Percentiles rank a stretch among this genome's conserved stretches.
These are phyloP conservation scores for Gymnogyps californianus DNA, from an alignment of 2,113 vertebrate genomes.

Conservation along the genomic window DNA sequence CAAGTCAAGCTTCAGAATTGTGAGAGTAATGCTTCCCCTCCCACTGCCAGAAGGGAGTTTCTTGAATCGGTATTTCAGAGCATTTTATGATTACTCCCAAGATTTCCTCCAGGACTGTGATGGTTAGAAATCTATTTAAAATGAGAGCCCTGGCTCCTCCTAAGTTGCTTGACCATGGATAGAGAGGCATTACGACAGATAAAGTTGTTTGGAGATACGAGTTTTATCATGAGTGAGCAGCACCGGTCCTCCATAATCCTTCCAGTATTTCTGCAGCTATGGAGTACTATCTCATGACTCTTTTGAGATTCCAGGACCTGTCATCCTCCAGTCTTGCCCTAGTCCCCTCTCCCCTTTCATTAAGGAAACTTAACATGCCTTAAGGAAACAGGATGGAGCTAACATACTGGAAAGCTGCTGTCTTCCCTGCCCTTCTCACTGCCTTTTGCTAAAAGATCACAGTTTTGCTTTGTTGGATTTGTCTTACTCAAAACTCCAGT, in stretches of 20 bases:
- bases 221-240: background rate
- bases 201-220: fast-evolving
- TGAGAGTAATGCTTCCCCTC: background rate
- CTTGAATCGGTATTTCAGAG: background rate
- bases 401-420: background rate
- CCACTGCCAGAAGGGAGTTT: background rate
- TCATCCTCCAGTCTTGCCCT: background rate
- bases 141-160: background rate
- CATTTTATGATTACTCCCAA: background rate
- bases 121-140: background rate
- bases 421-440: background rate
- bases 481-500: background rate
- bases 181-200: background rate
- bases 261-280: background rate
- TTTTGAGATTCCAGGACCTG: background rate
- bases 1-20: background rate
- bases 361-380: background rate
- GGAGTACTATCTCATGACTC: background rate
- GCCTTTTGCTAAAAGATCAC: background rate
- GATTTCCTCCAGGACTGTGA: background rate
- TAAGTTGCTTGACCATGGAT: background rate
- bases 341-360: background rate
- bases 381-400: background rate
- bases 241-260: background rate
- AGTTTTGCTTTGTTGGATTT: background rate